Conservation (phyloP, 1,140 invertebrate genomes). For the Spodoptera litura region DNA sequence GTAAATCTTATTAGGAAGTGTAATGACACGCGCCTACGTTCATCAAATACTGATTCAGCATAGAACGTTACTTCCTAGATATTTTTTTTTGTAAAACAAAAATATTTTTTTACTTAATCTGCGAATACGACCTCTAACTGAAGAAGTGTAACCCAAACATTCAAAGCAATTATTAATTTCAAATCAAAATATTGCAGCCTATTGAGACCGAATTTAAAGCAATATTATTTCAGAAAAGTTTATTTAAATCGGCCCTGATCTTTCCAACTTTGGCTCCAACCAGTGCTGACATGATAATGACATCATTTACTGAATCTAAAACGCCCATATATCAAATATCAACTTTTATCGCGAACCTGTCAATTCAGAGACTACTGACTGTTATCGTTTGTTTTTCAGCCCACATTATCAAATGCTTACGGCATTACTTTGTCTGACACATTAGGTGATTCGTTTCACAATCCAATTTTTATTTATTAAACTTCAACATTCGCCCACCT, state of each 20-base stretch:
- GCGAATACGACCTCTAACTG: too few relatives aligned
- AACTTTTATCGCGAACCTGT: conserved; percentile 25
- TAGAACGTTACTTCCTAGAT: background rate
- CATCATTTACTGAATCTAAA: conserved; percentile 28
- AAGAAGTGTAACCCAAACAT: too few relatives aligned
- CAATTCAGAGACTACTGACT: conserved; percentile 12
- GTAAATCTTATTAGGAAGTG: conserved; percentile 35
- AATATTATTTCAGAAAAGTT: background rate
- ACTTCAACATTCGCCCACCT: conserved; percentile 20
- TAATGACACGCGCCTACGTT: conserved; percentile 32
- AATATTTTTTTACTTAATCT: too few relatives aligned
- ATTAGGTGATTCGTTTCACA: conserved; percentile 36
- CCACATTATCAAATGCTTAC: conserved; percentile 44
- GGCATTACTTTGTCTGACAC: conserved; percentile 36
- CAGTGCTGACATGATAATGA: conserved; percentile 23
- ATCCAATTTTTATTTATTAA: conserved; percentile 31
- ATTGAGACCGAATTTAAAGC: background rate
- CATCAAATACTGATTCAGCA: conserved; percentile 19
- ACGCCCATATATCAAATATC: conserved; percentile 29
- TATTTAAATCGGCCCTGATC: conserved; percentile 16
- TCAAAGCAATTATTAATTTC: too few relatives aligned
- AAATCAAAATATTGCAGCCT: background rate
- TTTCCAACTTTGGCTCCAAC: conserved; percentile 7
- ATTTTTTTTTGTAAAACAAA: background rate
- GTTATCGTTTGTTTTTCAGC: conserved; percentile 25